These are phyloP conservation scores for Morone saxatilis DNA, from an alignment of 2,113 vertebrate genomes.

Conservation along the genomic window DNA sequence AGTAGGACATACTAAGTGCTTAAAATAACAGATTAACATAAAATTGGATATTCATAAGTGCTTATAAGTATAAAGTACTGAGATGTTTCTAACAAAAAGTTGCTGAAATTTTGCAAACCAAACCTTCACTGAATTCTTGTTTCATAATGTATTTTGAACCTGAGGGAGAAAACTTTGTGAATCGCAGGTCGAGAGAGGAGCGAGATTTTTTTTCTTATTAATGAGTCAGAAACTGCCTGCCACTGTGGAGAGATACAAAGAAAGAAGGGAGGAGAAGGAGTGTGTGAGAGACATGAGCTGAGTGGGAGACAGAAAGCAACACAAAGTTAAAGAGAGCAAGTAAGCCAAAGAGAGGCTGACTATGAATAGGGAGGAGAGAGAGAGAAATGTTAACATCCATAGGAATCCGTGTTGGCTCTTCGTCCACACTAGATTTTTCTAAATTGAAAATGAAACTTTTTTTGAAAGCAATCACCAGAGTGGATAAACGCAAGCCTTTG, in stretches of 20 bases:
- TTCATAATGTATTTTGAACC: conserved; percentile 33
- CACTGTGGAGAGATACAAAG: conserved; percentile 8
- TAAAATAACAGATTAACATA: conserved; percentile 6
- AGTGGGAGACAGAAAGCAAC: not conserved
- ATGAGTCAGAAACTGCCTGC: conserved; percentile 54
- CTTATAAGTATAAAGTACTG: not conserved
- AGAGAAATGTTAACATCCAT: conserved; percentile 7
- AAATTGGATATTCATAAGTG: conserved; percentile 15
- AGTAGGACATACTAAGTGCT: conserved; percentile 1
- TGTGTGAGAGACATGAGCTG: not conserved
- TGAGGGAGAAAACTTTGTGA: conserved; percentile 28
- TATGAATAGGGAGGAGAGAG: not conserved
- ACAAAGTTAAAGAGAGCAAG: conserved; percentile 6
- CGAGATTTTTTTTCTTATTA: conserved; percentile 25
- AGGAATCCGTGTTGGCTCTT: conserved; percentile 5
- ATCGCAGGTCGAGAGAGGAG: conserved; percentile 26
- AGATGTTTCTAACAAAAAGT: conserved; percentile 1
- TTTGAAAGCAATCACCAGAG: not conserved
- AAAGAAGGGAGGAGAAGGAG: not conserved
- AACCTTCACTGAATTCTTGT: conserved; percentile 5
- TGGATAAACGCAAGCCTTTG: not conserved
- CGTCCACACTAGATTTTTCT: not conserved
- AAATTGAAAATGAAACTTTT: not conserved
- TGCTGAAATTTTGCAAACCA: conserved; percentile 17
- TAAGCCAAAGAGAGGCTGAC: not conserved